A percentile compares a stretch with the other conserved stretches of the same genome.
These are phyloP conservation scores for Rhinogobio ventralis DNA, from an alignment of 2,797 vertebrate species.

Conservation along the genomic window DNA sequence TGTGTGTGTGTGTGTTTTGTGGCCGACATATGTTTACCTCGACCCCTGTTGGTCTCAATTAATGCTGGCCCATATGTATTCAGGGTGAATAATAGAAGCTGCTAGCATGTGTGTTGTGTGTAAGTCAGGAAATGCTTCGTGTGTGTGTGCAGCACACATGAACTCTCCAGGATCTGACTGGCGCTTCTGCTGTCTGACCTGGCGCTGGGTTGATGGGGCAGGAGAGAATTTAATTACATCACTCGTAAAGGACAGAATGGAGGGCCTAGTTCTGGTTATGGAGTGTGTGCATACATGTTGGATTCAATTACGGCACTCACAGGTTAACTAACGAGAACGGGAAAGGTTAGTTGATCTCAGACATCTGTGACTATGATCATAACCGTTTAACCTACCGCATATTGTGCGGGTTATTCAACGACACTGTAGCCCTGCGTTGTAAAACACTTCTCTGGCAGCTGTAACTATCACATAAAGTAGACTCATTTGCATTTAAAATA, in stretches of 20 bases:
- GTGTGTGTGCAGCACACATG: neutral
- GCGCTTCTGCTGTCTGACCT: constrained; percentile 15
- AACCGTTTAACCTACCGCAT: constrained; percentile 55
- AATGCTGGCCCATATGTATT: constrained; percentile 56
- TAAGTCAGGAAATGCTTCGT: constrained; percentile 25
- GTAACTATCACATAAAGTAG: constrained; percentile 15
- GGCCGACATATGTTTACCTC: constrained; percentile 60
- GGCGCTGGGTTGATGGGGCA: constrained; percentile 23
- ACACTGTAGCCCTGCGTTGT: constrained; percentile 31
- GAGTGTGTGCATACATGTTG: constrained; percentile 9
- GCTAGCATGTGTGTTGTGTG: constrained; percentile 15
- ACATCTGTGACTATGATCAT: constrained; percentile 29
- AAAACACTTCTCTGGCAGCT: constrained; percentile 46
- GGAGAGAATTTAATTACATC: constrained; percentile 48
- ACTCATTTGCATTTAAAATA: constrained; percentile 69
- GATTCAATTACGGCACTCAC: constrained; percentile 43
- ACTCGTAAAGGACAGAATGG: constrained; percentile 16
- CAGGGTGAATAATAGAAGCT: constrained; percentile 34
- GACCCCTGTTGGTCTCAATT: constrained; percentile 63
- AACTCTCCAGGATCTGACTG: constrained; percentile 29
- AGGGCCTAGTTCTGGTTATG: neutral
- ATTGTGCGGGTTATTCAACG: constrained; percentile 33
- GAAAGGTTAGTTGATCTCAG: constrained; percentile 11
- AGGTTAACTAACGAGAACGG: constrained; percentile 35
- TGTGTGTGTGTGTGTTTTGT: constrained; percentile 48